phyloP scores from a whole-genome alignment of 2,888 invertebrate species.

The Coecobrya sp. region DNA sequence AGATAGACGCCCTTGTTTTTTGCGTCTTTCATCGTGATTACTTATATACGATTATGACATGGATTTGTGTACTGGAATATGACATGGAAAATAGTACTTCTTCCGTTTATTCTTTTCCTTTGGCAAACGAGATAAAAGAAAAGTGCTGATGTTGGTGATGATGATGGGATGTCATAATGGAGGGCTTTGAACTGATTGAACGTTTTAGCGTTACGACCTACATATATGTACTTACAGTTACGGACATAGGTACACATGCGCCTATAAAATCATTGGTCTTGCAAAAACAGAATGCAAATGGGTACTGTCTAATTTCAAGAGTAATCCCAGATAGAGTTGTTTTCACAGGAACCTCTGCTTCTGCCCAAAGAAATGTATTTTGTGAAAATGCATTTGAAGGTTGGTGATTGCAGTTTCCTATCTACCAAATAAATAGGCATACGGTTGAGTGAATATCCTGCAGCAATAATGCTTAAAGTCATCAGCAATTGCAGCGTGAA shows the following conservation, averaged over 20 bases:
- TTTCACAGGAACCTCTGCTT: not conserved
- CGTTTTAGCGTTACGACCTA: not conserved
- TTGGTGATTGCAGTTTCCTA: slow-evolving; percentile 18
- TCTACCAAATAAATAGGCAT: not conserved
- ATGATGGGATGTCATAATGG: slow-evolving; percentile 6
- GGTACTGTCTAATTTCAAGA: not conserved
- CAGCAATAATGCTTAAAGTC: not conserved
- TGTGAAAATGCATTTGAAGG: slow-evolving; percentile 37
- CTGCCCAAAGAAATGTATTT: not conserved
- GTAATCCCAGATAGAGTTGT: slow-evolving; percentile 13
- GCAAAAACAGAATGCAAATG: not conserved
- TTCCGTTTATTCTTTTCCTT: not conserved
- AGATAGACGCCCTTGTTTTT: slow-evolving; percentile 5
- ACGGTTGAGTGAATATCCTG: not conserved
- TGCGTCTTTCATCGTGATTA: not conserved
- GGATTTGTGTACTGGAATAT: not conserved
- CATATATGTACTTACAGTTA: not conserved
- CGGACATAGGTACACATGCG: too few species aligned
- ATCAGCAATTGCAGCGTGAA: slow-evolving; percentile 45
- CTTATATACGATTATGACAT: not conserved
- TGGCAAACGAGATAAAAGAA: not conserved
- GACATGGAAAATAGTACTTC: not conserved
- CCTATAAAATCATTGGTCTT: too few species aligned
- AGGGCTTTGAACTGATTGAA: slow-evolving; percentile 52
- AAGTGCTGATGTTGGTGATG: slow-evolving; percentile 11